Base-by-base conservation (phyloP, 2,888 invertebrate species). In the Apodemia mormo region DNA sequence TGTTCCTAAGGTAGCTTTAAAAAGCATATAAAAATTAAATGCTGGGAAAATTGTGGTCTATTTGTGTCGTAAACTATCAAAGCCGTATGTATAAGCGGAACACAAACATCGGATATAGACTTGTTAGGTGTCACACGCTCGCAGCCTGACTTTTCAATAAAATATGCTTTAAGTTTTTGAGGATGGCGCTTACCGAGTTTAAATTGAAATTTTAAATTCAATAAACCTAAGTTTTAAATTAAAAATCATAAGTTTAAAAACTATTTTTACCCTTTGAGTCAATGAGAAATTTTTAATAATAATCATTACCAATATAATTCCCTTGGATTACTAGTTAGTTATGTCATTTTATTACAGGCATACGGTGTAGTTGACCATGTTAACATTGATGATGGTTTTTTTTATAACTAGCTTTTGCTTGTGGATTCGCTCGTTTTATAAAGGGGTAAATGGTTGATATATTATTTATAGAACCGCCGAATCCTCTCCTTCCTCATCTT, bases 61-160 rank as follows among this genome's bases (percentile, higher is more conserved):
- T 61, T 61, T 61, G 30, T 37, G 61, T 37, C 61, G 37, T 61
- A 61, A 61, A 61, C 61, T 61, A 37, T 61, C 61, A 61, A 37
- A 61, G 61, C 61, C 37, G 61, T 61, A 61, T 61, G 61, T 61
- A 61, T 61, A 33, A 61, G 61, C 61, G 61, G 61, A 61, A 61
- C 61, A 61, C 61, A 61, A 61, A 61, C 61, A 61, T 61, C 37
- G 61, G 37, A 14, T 61, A 61, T 58, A 33, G 61, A 61, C 61
- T 61, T 61, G 61, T 61, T 58, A 33, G 61, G 61, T 61, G 61
- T 37, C 61, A 33, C 33, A 61, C 61, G 61, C 52, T 52, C n/a
- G 33, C 61, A 58, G 58, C 30, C 61, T 12, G 33, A 61, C 61
- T 61, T 58, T 58, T 61, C 61, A 61, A 61, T 61, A 61, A 61